Evolutionary conservation across 1,140 invertebrate genomes (phyloP), one percentile per base, ranked within the genome.

Genomic region (Cylas formicarius): DNA sequence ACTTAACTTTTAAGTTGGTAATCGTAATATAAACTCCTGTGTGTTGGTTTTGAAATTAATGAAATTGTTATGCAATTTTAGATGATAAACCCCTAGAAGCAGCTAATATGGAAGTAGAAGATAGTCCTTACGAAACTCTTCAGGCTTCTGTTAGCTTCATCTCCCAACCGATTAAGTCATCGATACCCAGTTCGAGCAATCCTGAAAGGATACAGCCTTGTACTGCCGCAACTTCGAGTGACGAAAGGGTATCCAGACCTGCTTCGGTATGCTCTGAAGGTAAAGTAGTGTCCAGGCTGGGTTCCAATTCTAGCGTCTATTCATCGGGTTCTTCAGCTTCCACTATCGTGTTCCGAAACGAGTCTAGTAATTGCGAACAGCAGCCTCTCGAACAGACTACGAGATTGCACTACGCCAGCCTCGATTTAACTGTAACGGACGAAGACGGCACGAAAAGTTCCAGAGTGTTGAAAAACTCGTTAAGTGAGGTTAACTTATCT

Each of bases 331-430:
- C 52, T 47, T 66, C 29, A 10, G 54, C 24, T 56, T 57, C 59
- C 0, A 68, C 67, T 54, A 60, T 48, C 52, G 65, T 66, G 54
- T 61, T 60, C 48, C 44, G 72, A 50, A 56, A 70, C 18, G 39
- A 72, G 29, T 68, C 72, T 26, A 62, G 70, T 37, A 58, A 69
- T 58, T 57, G 69, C 50, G 61, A 13, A 22, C 32, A 47, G 56
- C 27, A 44, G 21, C 16, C 31, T 26, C 31, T 18, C 7, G 22
- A 44, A 13, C 43, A 45, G 10, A 16, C 23, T 3, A 55, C 62
- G 16, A 63, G 73, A 39, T 56, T 81, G 23, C 74, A 81, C 57
- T 82, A 82, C 55, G 79, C 79, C n/a, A 79, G 73, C 55, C 65
- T 82, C 43, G 79, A 81, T 63, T 63, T 81, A 37, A 73, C 76